phyloP scores from a whole-genome alignment of 2,888 invertebrate genomes.

The Luperina nickerlii region DNA sequence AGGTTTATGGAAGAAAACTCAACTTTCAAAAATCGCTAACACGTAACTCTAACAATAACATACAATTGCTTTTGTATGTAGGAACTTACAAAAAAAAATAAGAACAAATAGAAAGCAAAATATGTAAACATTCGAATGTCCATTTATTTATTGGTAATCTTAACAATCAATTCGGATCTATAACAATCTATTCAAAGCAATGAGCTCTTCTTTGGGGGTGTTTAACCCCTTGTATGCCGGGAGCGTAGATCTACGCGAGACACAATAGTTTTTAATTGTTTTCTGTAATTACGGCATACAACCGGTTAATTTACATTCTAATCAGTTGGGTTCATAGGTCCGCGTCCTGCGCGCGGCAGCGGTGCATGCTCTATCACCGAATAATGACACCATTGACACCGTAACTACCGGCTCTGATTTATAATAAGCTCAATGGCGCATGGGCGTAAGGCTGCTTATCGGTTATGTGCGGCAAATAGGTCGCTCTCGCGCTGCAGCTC shows the following conservation, averaged over 20 bases:
- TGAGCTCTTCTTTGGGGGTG: neutral
- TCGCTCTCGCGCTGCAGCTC: neutral
- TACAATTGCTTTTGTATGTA: neutral
- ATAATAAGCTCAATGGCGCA: neutral
- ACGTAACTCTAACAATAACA: no score
- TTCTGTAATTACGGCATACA: no score
- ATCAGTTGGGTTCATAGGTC: neutral
- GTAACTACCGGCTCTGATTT: neutral
- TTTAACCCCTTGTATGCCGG: no score
- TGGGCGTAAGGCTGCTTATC: neutral
- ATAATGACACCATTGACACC: neutral
- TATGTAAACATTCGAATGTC: conserved; percentile 8
- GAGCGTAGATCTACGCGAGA: no score
- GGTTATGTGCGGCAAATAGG: no score
- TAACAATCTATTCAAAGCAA: conserved; percentile 6
- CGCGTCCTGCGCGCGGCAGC: neutral
- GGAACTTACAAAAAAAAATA: neutral
- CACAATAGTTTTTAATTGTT: no score
- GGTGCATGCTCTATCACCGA: neutral
- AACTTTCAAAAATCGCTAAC: no score
- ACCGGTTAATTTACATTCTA: conserved; percentile 3
- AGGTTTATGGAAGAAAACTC: no score
- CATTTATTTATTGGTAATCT: conserved; percentile 29
- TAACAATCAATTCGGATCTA: neutral
- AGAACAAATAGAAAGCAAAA: neutral